Conservation (phyloP, 1,140 invertebrate species). For the Drosophila nigromelanica region DNA sequence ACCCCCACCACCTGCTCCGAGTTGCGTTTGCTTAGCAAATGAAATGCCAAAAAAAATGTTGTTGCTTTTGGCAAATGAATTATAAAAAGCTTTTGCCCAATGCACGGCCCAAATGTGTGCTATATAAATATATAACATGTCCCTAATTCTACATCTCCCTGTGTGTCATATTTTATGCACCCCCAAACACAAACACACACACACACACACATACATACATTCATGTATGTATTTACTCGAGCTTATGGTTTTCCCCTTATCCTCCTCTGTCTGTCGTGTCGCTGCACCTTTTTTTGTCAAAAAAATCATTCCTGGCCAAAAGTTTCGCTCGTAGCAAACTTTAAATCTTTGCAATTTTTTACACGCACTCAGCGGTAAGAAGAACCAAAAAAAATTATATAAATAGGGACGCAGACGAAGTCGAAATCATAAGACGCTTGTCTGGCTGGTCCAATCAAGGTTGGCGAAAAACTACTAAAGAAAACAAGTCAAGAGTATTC, state of each 20-base stretch:
- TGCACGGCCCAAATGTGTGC: conserved; percentile 39
- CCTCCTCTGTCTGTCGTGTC: conserved; percentile 28
- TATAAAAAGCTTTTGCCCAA: conserved; percentile 40
- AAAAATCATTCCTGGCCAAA: conserved; percentile 5
- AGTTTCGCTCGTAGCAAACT: conserved; percentile 51
- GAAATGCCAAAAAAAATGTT: conserved; percentile 47
- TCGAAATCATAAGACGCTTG: conserved; percentile 58
- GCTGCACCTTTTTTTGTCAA: conserved; percentile 49
- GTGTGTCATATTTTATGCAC: conserved; percentile 52
- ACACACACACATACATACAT: not conserved
- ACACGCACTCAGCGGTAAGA: conserved; percentile 15
- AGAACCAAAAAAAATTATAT: not conserved
- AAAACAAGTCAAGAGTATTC: not conserved
- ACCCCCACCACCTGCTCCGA: not conserved
- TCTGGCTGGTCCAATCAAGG: conserved; percentile 36
- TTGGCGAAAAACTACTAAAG: conserved; percentile 26
- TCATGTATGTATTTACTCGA: no score
- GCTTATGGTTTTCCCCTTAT: not conserved
- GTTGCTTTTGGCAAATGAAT: conserved; percentile 52
- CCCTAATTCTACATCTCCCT: conserved; percentile 16
- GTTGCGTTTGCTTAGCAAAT: conserved; percentile 32
- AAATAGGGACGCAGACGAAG: conserved; percentile 20
- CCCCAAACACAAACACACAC: conserved; percentile 21
- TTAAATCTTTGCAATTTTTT: conserved; percentile 71
- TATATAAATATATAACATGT: conserved; percentile 52